Base-by-base conservation (phyloP, 1,140 invertebrate species). In the Apis dorsata region DNA sequence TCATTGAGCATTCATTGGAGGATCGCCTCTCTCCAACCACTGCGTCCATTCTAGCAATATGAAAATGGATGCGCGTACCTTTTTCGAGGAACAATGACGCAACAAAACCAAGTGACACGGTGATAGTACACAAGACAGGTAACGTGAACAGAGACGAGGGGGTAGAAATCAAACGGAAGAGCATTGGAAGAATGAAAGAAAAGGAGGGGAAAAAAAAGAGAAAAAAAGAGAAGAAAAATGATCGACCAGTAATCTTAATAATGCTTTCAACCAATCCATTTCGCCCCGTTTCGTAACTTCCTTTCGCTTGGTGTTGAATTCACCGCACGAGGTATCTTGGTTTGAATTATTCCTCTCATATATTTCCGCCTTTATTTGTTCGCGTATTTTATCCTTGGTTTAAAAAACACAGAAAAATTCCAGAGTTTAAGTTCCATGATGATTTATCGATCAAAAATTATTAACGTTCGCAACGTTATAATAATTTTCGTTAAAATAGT, bases 241-340 rank as follows among this genome's bases (percentile, higher is more conserved):
- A 81, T 49, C 68, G 53, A 75, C 70, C 68, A 69, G 73, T 79
- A 85, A 88, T 84, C 85, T 88, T 87, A 90, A 91, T 90, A 89
- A 91, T 85, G 83, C 83, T 82, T 79, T 85, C 72, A 77, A 73
- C 83, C 73, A 66, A 86, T 88, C 65, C 44, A 84, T 49, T 83
- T 59, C 34, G n/a, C 44, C 19, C 44, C 19, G 81, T 53, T 79
- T 81, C 76, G 49, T 24, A 83, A 72, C 59, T 49, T 44, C 53
- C 28, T 15, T n/a, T 53, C 49, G 2, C 19, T 1, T 5, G 12
- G n/a, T 24, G n/a, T n/a, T n/a, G 34, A 73, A 59, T 83, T 55
- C 24, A 15, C 28, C 49, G 70, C 57, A 44, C 13, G 19, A 24
- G 10, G 19, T 2, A 17, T 59, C 34, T 68, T 80, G 44, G 12